phyloP scores from a whole-genome alignment of 2,113 vertebrate genomes.

The Catharus fuscescens region DNA sequence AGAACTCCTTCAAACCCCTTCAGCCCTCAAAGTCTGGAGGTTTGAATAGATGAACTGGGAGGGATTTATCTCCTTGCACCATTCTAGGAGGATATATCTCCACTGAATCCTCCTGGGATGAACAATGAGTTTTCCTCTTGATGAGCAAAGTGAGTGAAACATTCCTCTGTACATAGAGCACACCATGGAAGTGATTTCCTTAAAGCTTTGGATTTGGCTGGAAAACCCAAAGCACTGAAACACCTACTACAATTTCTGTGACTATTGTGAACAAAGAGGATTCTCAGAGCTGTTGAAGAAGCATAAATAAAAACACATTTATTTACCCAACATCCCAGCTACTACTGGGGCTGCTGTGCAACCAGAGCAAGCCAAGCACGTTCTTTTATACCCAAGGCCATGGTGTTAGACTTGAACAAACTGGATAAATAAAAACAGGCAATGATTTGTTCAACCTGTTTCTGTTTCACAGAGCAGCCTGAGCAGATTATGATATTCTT shows the following conservation, averaged over 20 bases:
- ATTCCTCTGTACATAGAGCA: background rate
- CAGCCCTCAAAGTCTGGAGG: background rate
- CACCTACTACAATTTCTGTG: background rate
- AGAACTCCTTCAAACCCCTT: background rate
- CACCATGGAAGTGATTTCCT: fast-evolving
- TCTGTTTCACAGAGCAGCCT: background rate
- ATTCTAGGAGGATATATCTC: background rate
- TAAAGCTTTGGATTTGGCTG: background rate
- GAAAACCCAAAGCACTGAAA: slow-evolving; percentile 7
- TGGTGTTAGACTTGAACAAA: background rate
- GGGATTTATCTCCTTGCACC: background rate
- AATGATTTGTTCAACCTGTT: background rate
- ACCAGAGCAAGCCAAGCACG: fast-evolving
- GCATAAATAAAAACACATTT: slow-evolving; percentile 35
- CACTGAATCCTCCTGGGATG: background rate
- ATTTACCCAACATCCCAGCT: background rate
- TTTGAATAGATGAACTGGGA: background rate
- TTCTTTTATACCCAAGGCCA: background rate
- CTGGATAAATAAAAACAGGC: background rate
- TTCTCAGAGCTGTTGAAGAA: slow-evolving; percentile 31
- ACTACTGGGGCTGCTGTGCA: background rate
- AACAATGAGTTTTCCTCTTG: background rate
- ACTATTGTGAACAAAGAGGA: slow-evolving; percentile 13
- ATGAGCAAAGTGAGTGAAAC: background rate
- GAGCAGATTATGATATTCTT: slow-evolving; percentile 11